These are phyloP conservation scores for Ichneumoninae sp. DNA, from an alignment of 2,888 invertebrate species.

Conservation along the genomic window DNA sequence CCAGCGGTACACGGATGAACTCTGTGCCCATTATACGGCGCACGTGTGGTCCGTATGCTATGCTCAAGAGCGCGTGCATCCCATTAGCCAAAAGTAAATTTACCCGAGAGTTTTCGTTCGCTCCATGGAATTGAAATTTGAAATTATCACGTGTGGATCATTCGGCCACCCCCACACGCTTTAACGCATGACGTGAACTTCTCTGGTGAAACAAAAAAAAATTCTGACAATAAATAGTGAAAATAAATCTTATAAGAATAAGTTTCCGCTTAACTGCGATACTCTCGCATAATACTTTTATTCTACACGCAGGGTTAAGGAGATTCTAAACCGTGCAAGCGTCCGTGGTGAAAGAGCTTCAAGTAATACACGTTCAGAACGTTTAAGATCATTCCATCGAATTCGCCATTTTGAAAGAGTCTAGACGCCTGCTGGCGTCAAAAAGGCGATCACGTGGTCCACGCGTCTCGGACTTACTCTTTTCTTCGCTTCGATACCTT, in stretches of 20 bases:
- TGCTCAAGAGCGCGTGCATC: slow-evolving; percentile 78
- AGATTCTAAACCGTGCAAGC: not conserved
- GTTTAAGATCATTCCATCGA: slow-evolving; percentile 30
- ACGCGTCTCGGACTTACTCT: slow-evolving; percentile 43
- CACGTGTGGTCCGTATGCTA: slow-evolving; percentile 83
- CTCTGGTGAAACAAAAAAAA: slow-evolving; percentile 66
- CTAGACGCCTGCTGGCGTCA: slow-evolving; percentile 38
- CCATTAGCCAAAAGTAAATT: slow-evolving; percentile 79
- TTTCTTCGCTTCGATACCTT: slow-evolving; percentile 49
- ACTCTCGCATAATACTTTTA: not conserved
- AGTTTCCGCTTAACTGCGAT: not conserved
- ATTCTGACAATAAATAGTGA: slow-evolving; percentile 1
- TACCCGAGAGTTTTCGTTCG: slow-evolving; percentile 40
- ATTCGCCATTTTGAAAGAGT: slow-evolving; percentile 43
- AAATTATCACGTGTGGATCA: slow-evolving; percentile 52
- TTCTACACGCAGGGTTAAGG: not conserved
- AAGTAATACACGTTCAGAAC: slow-evolving; percentile 17
- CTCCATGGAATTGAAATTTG: slow-evolving; percentile 52
- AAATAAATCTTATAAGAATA: slow-evolving; percentile 58
- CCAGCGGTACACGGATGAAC: slow-evolving; percentile 76
- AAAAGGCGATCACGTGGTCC: slow-evolving; percentile 42
- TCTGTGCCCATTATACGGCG: slow-evolving; percentile 68
- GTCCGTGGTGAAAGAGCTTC: slow-evolving; percentile 20
- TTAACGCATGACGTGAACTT: slow-evolving; percentile 30
- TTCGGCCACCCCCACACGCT: slow-evolving; percentile 16